A percentile compares a stretch with the other conserved stretches of the same genome.
These are phyloP conservation scores for Stenolophus ochropezus DNA, from an alignment of 2,888 invertebrate genomes.

Conservation along the genomic window DNA sequence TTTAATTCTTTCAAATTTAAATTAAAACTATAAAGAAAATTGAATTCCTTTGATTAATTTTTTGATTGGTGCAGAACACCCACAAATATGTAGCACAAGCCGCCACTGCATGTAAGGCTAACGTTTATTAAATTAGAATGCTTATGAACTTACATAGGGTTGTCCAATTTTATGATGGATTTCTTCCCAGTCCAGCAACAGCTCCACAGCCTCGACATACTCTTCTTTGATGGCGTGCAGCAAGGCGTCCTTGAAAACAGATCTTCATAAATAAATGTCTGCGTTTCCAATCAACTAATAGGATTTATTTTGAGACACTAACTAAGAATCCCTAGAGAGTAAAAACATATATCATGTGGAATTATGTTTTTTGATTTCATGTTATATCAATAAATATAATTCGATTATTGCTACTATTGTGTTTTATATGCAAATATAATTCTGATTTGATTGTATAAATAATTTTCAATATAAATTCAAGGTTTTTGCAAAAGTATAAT, in stretches of 20 bases:
- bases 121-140: no score
- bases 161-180: constrained; percentile 83
- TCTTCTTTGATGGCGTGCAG: constrained; percentile 98
- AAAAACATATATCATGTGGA: constrained; percentile 10
- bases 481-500: background rate
- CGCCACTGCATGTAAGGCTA: no score
- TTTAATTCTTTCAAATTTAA: no score
- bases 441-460: constrained; percentile 37
- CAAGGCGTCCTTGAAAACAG: constrained; percentile 82
- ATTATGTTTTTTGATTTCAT: background rate
- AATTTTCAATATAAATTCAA: constrained; percentile 27
- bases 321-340: constrained; percentile 2
- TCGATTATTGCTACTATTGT: constrained; percentile 7
- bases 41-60: no score
- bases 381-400: background rate
- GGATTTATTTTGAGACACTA: constrained; percentile 2
- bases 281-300: background rate
- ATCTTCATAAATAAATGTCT: background rate
- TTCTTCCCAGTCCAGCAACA: constrained; percentile 93
- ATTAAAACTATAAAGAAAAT: no score
- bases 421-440: constrained; percentile 4
- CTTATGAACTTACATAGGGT: constrained; percentile 81
- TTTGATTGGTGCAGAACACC: no score
- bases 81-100: no score
- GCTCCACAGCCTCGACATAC: constrained; percentile 97